phyloP scores from a whole-genome alignment of 2,113 vertebrate genomes.

The Dunckerocampus dactyliophorus region DNA sequence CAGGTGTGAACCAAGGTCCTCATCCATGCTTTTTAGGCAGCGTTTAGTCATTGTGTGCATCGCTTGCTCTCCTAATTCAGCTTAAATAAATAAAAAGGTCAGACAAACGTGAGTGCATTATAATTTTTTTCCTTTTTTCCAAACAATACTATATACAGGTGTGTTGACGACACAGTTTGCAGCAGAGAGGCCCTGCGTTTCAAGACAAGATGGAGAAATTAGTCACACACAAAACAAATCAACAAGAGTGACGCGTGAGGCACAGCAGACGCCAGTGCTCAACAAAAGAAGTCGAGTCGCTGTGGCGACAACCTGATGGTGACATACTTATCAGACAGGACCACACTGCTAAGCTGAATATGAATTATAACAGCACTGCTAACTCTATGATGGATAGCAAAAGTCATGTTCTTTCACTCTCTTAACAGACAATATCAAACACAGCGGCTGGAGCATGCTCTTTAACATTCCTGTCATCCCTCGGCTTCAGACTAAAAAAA shows the following conservation, averaged over 20 bases:
- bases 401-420: neutral
- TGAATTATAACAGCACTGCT: no score
- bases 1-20: slow-evolving; percentile 52
- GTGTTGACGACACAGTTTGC: neutral
- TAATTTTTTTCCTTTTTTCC: neutral
- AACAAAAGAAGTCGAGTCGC: neutral
- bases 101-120: slow-evolving; percentile 67
- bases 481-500: slow-evolving; percentile 19
- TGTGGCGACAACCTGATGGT: no score
- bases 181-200: neutral
- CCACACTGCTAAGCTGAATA: no score
- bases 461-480: slow-evolving; percentile 37
- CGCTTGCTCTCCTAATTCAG: slow-evolving; percentile 13
- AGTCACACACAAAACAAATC: neutral
- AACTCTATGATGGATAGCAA: no score
- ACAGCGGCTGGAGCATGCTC: neutral
- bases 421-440: slow-evolving; percentile 37
- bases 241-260: neutral
- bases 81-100: slow-evolving; percentile 69
- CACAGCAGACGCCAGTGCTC: neutral
- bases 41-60: neutral
- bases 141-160: slow-evolving; percentile 1
- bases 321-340: no score
- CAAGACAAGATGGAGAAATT: neutral
- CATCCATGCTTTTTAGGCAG: slow-evolving; percentile 42